Evolutionary conservation across 1,140 invertebrate genomes (phyloP).

Genomic region (Drosophila bocqueti): DNA sequence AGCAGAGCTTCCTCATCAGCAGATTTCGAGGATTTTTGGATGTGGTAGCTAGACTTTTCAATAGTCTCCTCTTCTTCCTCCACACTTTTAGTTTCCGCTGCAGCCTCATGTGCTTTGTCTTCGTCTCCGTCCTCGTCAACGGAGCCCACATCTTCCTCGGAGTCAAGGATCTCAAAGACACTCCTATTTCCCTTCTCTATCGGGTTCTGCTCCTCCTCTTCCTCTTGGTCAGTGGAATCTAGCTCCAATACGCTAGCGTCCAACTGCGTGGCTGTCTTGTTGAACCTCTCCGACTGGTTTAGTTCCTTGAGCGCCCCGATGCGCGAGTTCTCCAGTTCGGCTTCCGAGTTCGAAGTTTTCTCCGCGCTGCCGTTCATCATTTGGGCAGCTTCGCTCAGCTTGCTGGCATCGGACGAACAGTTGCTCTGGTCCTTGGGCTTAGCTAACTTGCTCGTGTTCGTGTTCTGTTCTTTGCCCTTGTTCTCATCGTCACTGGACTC

Average conservation of each 20-base stretch:
- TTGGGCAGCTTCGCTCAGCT: slow-evolving; percentile 53
- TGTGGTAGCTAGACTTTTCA: slow-evolving; percentile 18
- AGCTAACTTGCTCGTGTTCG: background rate
- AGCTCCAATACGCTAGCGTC: slow-evolving; percentile 28
- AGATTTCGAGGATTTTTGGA: slow-evolving; percentile 23
- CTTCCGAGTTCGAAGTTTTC: slow-evolving; percentile 14
- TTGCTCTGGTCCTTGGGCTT: slow-evolving; percentile 21
- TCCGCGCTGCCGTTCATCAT: slow-evolving; percentile 17
- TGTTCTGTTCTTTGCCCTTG: background rate
- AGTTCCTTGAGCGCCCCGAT: slow-evolving; percentile 32
- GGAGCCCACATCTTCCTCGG: slow-evolving; percentile 4
- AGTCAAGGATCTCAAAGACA: slow-evolving; percentile 23
- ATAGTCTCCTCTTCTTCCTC: background rate
- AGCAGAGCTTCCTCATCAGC: slow-evolving; percentile 52
- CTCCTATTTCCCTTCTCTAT: background rate
- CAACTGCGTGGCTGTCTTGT: slow-evolving; percentile 45
- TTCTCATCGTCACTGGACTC: slow-evolving; percentile 46
- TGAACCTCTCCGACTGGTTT: slow-evolving; percentile 56
- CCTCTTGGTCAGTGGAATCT: slow-evolving; percentile 23
- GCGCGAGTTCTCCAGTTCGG: slow-evolving; percentile 38
- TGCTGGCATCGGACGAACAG: slow-evolving; percentile 39
- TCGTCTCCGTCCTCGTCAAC: background rate
- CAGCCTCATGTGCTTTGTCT: background rate
- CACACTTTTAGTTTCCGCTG: background rate
- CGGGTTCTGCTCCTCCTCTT: background rate